phyloP scores from a whole-genome alignment of 2,888 invertebrate species.

The Hecatera dysodea region DNA sequence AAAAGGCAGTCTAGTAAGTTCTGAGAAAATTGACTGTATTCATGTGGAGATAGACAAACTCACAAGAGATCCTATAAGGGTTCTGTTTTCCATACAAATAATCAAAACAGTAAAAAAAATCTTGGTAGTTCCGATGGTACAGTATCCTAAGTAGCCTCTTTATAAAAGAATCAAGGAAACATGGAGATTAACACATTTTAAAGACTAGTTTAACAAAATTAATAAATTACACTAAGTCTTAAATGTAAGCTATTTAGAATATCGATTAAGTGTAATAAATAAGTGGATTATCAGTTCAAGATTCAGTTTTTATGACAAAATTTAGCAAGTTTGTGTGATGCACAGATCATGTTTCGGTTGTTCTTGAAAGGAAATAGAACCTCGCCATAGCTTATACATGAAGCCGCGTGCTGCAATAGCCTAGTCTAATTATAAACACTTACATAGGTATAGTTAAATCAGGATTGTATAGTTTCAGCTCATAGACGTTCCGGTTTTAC shows the following conservation, averaged over 20 bases:
- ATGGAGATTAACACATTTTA: background rate
- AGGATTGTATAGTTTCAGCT: conserved; percentile 27
- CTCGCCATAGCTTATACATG: conserved; percentile 53
- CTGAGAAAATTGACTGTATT: too few species aligned
- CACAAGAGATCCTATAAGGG: too few species aligned
- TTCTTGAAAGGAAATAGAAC: conserved; percentile 48
- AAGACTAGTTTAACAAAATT: conserved; percentile 25
- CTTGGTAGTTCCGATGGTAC: background rate
- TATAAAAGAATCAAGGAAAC: too few species aligned
- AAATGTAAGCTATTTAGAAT: conserved; percentile 13
- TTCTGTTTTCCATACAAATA: too few species aligned
- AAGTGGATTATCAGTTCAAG: conserved; percentile 43
- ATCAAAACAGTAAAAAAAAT: background rate
- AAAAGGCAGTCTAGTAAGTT: too few species aligned
- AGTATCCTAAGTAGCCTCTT: background rate
- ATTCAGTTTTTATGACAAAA: conserved; percentile 50
- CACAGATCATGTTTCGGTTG: conserved; percentile 50
- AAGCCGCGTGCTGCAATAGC: conserved; percentile 51
- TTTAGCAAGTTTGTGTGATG: conserved; percentile 38
- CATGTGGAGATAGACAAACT: too few species aligned
- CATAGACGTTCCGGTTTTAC: background rate
- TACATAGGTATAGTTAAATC: conserved; percentile 45
- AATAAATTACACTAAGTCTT: conserved; percentile 12
- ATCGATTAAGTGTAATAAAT: conserved; percentile 13
- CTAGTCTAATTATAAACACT: conserved; percentile 40